phyloP scores from a whole-genome alignment of 2,888 invertebrate species.

The Synanthedon formicaeformis region DNA sequence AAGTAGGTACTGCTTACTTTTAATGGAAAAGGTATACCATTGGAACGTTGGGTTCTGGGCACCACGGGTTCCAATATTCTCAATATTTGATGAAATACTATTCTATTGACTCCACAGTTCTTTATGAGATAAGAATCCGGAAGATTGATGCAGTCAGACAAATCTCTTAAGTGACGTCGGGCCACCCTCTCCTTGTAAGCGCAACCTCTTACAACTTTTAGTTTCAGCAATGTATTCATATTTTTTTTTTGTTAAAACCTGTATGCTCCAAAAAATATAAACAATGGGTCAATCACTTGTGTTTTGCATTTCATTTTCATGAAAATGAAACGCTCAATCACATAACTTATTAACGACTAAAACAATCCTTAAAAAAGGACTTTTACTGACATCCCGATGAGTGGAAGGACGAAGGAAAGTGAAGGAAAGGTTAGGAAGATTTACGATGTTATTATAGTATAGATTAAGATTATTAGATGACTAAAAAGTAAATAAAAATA shows the following conservation, averaged over 20 bases:
- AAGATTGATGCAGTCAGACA: conserved; percentile 27
- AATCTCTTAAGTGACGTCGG: conserved; percentile 22
- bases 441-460: too few relatives aligned
- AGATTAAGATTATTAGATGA: too few relatives aligned
- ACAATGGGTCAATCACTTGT: not conserved
- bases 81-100: conserved; percentile 30
- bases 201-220: conserved; percentile 32
- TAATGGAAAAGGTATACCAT: conserved; percentile 40
- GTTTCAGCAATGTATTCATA: conserved; percentile 32
- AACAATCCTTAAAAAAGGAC: too few relatives aligned
- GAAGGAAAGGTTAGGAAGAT: too few relatives aligned
- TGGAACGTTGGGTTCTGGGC: conserved; percentile 36
- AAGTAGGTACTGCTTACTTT: conserved; percentile 19
- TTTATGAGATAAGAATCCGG: conserved; percentile 32
- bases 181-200: conserved; percentile 26
- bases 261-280: not conserved
- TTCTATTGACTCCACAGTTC: conserved; percentile 30
- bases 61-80: conserved; percentile 36
- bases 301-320: too few relatives aligned
- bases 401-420: too few relatives aligned
- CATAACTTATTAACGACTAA: too few relatives aligned
- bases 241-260: not conserved
- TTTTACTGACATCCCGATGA: too few relatives aligned
- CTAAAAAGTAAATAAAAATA: too few relatives aligned
- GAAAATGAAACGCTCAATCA: too few relatives aligned